Conservation (phyloP, 2,888 invertebrate species). For the Phrixothrix hirtus region DNA sequence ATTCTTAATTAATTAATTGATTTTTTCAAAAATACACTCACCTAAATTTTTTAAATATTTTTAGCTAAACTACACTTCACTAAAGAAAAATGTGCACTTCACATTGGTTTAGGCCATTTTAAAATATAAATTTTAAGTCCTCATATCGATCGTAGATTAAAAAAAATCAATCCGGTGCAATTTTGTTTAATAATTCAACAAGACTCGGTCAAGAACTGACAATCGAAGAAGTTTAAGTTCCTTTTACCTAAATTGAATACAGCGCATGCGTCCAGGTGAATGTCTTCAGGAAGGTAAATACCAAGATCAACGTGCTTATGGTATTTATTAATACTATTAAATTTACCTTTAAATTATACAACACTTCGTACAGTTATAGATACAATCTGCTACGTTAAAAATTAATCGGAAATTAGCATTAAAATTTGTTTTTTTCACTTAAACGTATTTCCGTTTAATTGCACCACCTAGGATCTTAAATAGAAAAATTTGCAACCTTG, state of each 20-base stretch:
- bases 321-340: slow-evolving; percentile 5
- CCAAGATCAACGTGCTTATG: slow-evolving; percentile 28
- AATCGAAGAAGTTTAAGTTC: slow-evolving; percentile 43
- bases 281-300: slow-evolving; percentile 35
- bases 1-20: too few relatives aligned
- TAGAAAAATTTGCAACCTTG: too few relatives aligned
- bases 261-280: slow-evolving; percentile 40
- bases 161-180: slow-evolving; percentile 15
- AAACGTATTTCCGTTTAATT: too few relatives aligned
- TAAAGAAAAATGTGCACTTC: slow-evolving; percentile 27
- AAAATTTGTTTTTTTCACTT: too few relatives aligned
- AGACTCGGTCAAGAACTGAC: slow-evolving; percentile 47
- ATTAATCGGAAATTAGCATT: too few relatives aligned
- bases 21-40: slow-evolving; percentile 8
- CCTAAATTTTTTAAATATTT: slow-evolving; percentile 8
- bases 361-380: too few relatives aligned
- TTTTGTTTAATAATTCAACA: slow-evolving; percentile 21
- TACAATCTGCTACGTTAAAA: too few relatives aligned
- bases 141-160: slow-evolving; percentile 12
- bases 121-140: slow-evolving; percentile 2
- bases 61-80: slow-evolving; percentile 27
- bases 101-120: slow-evolving; percentile 32
- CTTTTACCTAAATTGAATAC: slow-evolving; percentile 38
- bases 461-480: too few relatives aligned
- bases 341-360: slow-evolving; percentile 14